Conservation (phyloP, 1,140 invertebrate genomes). For the Polyergus mexicanus region DNA sequence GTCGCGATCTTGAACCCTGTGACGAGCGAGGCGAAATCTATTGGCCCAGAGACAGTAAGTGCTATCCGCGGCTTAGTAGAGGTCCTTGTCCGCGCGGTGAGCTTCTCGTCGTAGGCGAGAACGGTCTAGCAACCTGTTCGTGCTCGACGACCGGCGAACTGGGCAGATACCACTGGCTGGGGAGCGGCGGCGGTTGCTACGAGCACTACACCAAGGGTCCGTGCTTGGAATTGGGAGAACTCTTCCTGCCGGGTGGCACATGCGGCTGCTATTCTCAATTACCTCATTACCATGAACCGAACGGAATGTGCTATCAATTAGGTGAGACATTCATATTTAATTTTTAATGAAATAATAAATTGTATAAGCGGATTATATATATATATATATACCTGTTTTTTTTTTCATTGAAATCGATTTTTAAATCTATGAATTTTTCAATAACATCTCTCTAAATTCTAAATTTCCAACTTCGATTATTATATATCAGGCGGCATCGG, state of each 20-base stretch:
- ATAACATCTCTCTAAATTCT: background rate
- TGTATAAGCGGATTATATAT: background rate
- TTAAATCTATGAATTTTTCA: background rate
- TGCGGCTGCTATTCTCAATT: conserved; percentile 91
- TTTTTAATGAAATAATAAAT: background rate
- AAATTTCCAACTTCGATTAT: background rate
- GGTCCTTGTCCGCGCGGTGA: conserved; percentile 92
- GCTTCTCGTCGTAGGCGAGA: conserved; percentile 87
- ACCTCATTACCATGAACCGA: conserved; percentile 91
- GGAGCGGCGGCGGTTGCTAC: conserved; percentile 89
- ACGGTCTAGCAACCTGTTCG: conserved; percentile 88
- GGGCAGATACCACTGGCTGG: conserved; percentile 85
- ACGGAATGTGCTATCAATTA: conserved; percentile 91
- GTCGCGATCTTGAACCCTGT: conserved; percentile 89
- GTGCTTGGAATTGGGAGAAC: conserved; percentile 90
- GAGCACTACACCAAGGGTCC: conserved; percentile 93
- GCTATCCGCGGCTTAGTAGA: conserved; percentile 89
- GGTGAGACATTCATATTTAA: conserved; percentile 84
- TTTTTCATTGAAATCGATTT: background rate
- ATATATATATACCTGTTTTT: too few relatives aligned
- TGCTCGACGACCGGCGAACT: conserved; percentile 86
- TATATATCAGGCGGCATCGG: conserved; percentile 88
- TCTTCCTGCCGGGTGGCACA: conserved; percentile 91
- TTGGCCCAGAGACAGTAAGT: conserved; percentile 91
- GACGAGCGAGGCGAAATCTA: conserved; percentile 88